A percentile compares a stretch with the other conserved stretches of the same genome.
Conservation (phyloP, 2,113 vertebrate species). For the Plecturocebus donacophilus region DNA sequence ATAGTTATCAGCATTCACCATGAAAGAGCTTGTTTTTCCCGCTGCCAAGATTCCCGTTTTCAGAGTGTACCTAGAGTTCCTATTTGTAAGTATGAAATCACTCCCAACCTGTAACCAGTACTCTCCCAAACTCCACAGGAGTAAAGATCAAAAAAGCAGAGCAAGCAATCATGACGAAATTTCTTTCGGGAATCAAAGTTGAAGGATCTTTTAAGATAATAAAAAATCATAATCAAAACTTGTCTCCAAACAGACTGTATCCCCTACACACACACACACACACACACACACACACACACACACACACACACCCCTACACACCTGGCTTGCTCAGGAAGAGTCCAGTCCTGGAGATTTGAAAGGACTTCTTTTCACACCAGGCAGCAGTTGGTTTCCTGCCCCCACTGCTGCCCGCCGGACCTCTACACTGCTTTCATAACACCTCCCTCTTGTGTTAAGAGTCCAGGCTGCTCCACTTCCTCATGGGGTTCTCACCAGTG, state of each 20-base stretch:
- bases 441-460: not conserved
- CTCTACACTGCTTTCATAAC: not conserved
- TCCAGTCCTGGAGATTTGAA: not conserved
- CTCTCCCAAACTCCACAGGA: not conserved
- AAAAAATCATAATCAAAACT: not conserved
- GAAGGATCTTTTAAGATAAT: constrained; percentile 21
- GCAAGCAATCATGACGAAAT: not conserved
- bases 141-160: not conserved
- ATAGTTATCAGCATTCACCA: not conserved
- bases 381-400: not conserved
- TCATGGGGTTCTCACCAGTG: not conserved
- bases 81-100: not conserved
- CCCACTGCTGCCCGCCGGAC: too few species aligned
- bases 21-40: not conserved
- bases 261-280: too few species aligned
- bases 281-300: not conserved
- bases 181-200: not conserved
- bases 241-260: not conserved
- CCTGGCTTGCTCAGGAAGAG: not conserved
- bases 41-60: not conserved
- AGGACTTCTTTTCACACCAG: not conserved
- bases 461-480: not conserved
- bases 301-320: not conserved
- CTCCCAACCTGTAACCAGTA: not conserved
- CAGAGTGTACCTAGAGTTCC: not conserved